Percentiles rank a stretch among this genome's conserved stretches.
phyloP scores from a whole-genome alignment of 2,888 invertebrate species.

The Philereme vetulata region DNA sequence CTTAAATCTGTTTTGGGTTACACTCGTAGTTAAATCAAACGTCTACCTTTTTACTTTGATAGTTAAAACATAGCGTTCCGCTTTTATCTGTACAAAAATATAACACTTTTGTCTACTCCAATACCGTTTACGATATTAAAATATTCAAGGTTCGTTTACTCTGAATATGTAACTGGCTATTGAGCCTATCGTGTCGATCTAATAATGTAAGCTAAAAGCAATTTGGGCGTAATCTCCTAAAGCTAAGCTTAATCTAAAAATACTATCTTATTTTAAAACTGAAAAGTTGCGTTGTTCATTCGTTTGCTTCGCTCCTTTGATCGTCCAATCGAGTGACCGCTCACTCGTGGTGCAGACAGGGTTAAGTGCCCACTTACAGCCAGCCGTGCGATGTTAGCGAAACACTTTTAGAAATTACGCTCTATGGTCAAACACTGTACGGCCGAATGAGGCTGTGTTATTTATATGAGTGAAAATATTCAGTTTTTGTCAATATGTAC shows the following conservation, averaged over 20 bases:
- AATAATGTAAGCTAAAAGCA: neutral
- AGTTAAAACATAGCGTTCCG: too few relatives aligned
- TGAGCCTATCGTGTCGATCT: neutral
- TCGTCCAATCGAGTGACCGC: conserved; percentile 39
- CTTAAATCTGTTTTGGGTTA: neutral
- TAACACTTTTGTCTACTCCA: too few relatives aligned
- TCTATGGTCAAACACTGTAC: conserved; percentile 24
- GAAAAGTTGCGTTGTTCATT: conserved; percentile 29
- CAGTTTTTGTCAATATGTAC: neutral
- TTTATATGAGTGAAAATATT: conserved; percentile 9
- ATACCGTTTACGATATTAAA: too few relatives aligned
- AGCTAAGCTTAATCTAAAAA: conserved; percentile 5
- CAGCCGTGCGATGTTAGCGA: conserved; percentile 31
- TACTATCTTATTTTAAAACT: conserved; percentile 14
- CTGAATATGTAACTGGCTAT: too few relatives aligned
- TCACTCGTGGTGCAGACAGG: conserved; percentile 35
- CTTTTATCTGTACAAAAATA: too few relatives aligned
- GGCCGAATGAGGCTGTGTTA: conserved; percentile 16
- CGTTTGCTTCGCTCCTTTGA: conserved; percentile 43
- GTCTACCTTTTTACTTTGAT: too few relatives aligned
- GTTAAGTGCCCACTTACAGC: conserved; percentile 35
- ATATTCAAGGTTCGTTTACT: neutral
- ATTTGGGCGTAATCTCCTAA: neutral
- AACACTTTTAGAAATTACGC: conserved; percentile 32
- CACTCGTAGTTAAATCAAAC: too few relatives aligned